Percentiles rank a stretch among this genome's conserved stretches.
These are phyloP conservation scores for Thryonomys swinderianus DNA, from an alignment of 2,113 vertebrate species.

Conservation along the genomic window DNA sequence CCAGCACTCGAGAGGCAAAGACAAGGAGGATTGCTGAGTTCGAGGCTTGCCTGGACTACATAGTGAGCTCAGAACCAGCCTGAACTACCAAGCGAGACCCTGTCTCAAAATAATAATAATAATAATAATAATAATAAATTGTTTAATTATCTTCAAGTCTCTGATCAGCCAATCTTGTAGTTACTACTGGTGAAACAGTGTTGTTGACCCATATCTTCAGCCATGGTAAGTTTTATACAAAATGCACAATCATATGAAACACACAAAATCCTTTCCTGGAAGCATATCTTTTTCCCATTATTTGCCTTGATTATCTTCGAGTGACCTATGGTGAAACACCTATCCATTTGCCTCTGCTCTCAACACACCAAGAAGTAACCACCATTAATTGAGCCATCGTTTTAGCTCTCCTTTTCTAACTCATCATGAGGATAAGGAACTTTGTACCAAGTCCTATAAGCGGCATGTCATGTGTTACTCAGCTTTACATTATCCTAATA, in stretches of 20 bases:
- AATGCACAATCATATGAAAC: not conserved
- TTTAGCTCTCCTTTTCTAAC: constrained; percentile 1
- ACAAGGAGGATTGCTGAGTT: too few relatives aligned
- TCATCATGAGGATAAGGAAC: not conserved
- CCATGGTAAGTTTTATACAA: not conserved
- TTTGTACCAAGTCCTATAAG: not conserved
- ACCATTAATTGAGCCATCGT: not conserved
- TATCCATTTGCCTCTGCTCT: not conserved
- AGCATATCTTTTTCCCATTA: not conserved
- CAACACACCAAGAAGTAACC: not conserved
- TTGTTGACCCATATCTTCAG: not conserved
- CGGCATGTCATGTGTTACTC: not conserved
- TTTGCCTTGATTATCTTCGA: not conserved
- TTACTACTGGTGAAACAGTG: not conserved
- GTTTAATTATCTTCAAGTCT: not conserved
- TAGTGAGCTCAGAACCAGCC: too few relatives aligned
- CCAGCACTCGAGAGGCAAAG: too few relatives aligned
- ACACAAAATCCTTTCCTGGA: not conserved
- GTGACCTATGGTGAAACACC: not conserved
- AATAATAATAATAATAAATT: constrained; percentile 33
- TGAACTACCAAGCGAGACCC: too few relatives aligned
- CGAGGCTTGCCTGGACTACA: too few relatives aligned
- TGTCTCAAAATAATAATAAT: too few relatives aligned
- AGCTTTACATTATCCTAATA: not conserved
- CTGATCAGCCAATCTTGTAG: not conserved